Base-by-base conservation (phyloP, 1,140 invertebrate species). In the Delia radicum region DNA sequence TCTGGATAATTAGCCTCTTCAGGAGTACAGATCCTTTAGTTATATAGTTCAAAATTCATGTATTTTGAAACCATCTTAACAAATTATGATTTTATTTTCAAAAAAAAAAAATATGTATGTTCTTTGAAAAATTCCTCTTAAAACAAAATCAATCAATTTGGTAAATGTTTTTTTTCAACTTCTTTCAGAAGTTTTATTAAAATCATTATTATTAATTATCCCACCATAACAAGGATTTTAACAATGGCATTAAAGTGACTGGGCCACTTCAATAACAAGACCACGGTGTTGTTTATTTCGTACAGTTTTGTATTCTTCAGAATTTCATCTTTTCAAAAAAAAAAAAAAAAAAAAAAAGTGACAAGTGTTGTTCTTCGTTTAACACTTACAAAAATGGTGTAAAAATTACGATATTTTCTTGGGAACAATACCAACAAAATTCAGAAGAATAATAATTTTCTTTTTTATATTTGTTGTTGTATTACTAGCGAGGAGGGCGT, bases 211-310 rank as follows among this genome's bases (percentile, higher is more conserved):
- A 55, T 21, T 55, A 55, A 55, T 55, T 55, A 55, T 55, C 15
- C 48, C 48, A 55, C 48, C 48, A 55, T 55, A 55, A 55, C 48
- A 55, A 55, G 48, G 48, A 55, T 55, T 48, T 55, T 55, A 55
- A 55, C 48, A 55, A 55, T 21, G 3, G 48, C 18, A 15, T 55
- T 55, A 18, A 55, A 55, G 48, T 55, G 48, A 55, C 48, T 55
- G 48, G 48, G 48, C 48, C 48, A 55, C 48, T 55, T 55, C 48
- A 55, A 55, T 55, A 55, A 55, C 48, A 18, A 55, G 48, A 55
- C 48, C 48, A 55, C 21, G 6, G 1, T 21, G 21, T 55, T 55
- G 48, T 55, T 55, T n/a, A n/a, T n/a, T 42, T 42, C 6, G 3
- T 6, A 18, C 48, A 46, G 15, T 6, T 46, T 3, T 15, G 8